phyloP scores from a whole-genome alignment of 2,797 vertebrate species.

The Anas flavirostris region DNA sequence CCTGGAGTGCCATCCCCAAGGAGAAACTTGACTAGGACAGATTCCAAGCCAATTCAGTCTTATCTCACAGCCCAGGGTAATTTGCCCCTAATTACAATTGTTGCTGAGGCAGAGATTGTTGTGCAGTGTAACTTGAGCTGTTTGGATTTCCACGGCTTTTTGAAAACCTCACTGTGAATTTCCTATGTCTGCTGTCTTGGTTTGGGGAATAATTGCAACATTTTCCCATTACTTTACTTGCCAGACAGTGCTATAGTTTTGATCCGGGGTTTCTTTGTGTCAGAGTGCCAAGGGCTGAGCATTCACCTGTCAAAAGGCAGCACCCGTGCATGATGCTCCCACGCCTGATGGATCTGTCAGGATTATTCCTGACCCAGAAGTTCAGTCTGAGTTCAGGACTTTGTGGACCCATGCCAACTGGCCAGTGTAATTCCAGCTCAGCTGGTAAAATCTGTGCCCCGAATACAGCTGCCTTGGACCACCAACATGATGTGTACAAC shows the following conservation, averaged over 20 bases:
- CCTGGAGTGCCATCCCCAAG: neutral
- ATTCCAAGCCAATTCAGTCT: slow-evolving; percentile 4
- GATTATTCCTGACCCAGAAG: slow-evolving; percentile 55
- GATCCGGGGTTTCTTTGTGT: accelerated
- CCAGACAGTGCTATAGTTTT: neutral
- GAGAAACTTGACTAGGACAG: neutral
- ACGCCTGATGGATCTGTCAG: neutral
- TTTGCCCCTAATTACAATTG: neutral
- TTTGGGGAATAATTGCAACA: neutral
- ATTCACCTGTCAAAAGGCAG: slow-evolving; percentile 49
- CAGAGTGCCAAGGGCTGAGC: neutral
- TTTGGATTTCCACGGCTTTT: neutral
- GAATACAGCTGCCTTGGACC: neutral
- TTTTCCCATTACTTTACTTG: neutral
- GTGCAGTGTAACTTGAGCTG: neutral
- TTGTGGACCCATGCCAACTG: neutral
- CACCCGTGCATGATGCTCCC: neutral
- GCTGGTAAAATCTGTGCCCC: slow-evolving; percentile 2
- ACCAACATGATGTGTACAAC: neutral
- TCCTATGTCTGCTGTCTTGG: neutral
- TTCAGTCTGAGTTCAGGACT: slow-evolving; percentile 55
- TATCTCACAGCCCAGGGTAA: neutral
- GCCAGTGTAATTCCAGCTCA: slow-evolving; percentile 48
- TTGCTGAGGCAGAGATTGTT: neutral
- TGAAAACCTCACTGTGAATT: neutral